These are phyloP conservation scores for Tenualosa ilisha DNA, from an alignment of 2,797 vertebrate species.

Conservation along the genomic window DNA sequence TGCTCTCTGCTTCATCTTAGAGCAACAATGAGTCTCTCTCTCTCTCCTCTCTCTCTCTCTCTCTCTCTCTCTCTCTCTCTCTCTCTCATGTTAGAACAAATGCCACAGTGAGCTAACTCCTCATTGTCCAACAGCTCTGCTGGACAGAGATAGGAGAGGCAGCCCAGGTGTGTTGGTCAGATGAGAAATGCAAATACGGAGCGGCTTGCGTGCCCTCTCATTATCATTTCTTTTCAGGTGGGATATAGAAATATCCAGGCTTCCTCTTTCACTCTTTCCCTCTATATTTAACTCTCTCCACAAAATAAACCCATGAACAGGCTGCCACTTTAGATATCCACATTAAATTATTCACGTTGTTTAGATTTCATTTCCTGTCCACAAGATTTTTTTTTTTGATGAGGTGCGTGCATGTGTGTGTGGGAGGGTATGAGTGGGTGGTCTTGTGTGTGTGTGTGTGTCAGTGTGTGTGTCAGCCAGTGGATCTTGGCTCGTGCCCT, in stretches of 20 bases:
- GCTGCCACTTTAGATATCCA: background rate
- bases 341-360: constrained; percentile 22
- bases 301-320: background rate
- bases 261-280: background rate
- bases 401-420: background rate
- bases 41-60: constrained; percentile 10
- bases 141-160: constrained; percentile 7
- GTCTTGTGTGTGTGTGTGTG: background rate
- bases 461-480: background rate
- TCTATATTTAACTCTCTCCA: constrained; percentile 3
- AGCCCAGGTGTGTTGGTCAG: constrained; percentile 8
- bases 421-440: background rate
- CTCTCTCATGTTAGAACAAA: constrained; percentile 19
- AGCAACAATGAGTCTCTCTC: background rate
- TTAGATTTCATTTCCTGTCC: constrained; percentile 19
- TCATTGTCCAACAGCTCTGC: constrained; percentile 3
- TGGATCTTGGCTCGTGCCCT: background rate
- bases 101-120: constrained; percentile 14
- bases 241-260: constrained; percentile 13
- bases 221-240: constrained; percentile 13
- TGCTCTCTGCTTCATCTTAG: constrained; percentile 34
- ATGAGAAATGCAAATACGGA: constrained; percentile 22
- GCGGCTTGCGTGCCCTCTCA: background rate
- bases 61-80: background rate
- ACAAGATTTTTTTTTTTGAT: background rate